These are phyloP conservation scores for Idaea straminata DNA, from an alignment of 2,888 invertebrate genomes.

Conservation along the genomic window DNA sequence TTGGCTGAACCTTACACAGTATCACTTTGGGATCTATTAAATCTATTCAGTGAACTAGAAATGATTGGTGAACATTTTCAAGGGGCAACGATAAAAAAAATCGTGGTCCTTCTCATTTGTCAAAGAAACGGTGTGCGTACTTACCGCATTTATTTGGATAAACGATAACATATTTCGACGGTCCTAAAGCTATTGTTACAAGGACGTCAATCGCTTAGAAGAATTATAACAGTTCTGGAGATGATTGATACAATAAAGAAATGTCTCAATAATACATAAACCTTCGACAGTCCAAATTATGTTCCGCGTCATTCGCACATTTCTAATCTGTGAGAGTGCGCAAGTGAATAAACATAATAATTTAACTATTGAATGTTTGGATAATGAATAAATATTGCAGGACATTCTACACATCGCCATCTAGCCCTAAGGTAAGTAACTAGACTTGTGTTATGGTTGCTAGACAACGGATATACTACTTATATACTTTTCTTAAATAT, in stretches of 20 bases:
- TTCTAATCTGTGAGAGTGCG: too few species aligned
- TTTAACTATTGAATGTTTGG: too few species aligned
- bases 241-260: background rate
- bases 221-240: background rate
- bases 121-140: constrained; percentile 8
- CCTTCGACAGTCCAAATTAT: too few species aligned
- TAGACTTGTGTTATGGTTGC: too few species aligned
- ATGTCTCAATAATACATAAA: background rate
- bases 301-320: too few species aligned
- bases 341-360: too few species aligned
- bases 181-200: background rate
- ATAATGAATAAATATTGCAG: too few species aligned
- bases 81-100: constrained; percentile 13
- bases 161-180: background rate
- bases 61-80: constrained; percentile 24
- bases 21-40: constrained; percentile 27
- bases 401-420: too few species aligned
- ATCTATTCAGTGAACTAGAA: constrained; percentile 27
- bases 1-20: constrained; percentile 18
- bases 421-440: too few species aligned
- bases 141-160: constrained; percentile 2
- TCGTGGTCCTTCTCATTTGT: constrained; percentile 11
- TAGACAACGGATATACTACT: too few species aligned
- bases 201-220: background rate
- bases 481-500: too few species aligned